A percentile compares a stretch with the other conserved stretches of the same genome.
Conservation (phyloP, 2,888 invertebrate species). For the Chrysolina americana region DNA sequence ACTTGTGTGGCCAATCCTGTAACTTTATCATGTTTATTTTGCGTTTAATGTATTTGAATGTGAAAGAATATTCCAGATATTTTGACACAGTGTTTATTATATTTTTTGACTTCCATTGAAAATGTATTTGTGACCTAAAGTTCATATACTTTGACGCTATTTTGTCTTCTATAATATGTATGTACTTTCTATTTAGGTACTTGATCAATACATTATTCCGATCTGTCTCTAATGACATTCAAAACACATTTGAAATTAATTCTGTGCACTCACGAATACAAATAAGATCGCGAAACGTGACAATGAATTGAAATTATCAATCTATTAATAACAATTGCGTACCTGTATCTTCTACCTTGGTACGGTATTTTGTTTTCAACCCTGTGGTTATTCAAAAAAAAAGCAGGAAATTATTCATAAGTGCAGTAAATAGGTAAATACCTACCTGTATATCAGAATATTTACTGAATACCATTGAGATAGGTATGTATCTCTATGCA, state of each 20-base stretch:
- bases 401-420: too few species aligned
- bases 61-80: not conserved
- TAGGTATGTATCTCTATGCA: too few species aligned
- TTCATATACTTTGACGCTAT: not conserved
- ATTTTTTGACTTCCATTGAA: too few species aligned
- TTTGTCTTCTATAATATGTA: not conserved
- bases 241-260: not conserved
- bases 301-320: not conserved
- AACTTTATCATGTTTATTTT: too few species aligned
- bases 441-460: too few species aligned
- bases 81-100: too few species aligned
- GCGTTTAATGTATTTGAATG: not conserved
- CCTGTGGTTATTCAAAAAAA: too few species aligned
- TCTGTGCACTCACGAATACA: slow-evolving; percentile 9
- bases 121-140: not conserved
- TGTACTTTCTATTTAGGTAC: not conserved
- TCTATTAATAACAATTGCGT: slow-evolving; percentile 10
- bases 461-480: too few species aligned
- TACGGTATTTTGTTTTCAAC: not conserved
- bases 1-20: not conserved
- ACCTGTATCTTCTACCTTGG: not conserved
- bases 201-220: not conserved
- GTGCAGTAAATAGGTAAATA: too few species aligned
- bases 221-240: not conserved
- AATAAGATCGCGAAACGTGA: slow-evolving; percentile 15